These are phyloP conservation scores for Conomelus anceps DNA, from an alignment of 2,888 invertebrate species.

Conservation along the genomic window DNA sequence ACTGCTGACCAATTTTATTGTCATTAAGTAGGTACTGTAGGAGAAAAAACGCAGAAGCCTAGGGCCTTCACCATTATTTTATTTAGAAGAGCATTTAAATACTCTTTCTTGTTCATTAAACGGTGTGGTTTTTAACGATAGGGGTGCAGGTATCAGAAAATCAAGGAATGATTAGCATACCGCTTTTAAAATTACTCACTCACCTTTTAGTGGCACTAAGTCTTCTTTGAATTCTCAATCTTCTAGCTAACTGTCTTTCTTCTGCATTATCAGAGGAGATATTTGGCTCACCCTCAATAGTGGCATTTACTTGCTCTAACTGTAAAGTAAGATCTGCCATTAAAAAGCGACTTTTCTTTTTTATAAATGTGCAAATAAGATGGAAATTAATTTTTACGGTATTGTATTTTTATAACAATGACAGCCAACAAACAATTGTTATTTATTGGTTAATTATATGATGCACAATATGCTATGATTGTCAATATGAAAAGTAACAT, in stretches of 20 bases:
- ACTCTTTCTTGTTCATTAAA: too few species aligned
- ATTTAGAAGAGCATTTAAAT: too few species aligned
- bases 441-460: neutral
- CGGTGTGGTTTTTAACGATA: too few species aligned
- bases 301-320: neutral
- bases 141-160: too few species aligned
- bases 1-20: too few species aligned
- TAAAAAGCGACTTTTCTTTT: neutral
- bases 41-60: too few species aligned
- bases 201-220: slow-evolving; percentile 17
- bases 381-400: too few species aligned
- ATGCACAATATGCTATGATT: neutral
- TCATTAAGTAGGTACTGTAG: too few species aligned
- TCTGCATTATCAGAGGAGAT: slow-evolving; percentile 56
- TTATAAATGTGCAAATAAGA: neutral
- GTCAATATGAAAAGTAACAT: neutral
- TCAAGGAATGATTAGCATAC: neutral
- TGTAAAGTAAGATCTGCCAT: neutral
- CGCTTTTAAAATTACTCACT: neutral
- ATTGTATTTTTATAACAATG: too few species aligned
- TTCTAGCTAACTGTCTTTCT: slow-evolving; percentile 64
- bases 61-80: too few species aligned
- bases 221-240: slow-evolving; percentile 56
- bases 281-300: slow-evolving; percentile 46
- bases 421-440: too few species aligned